Evolutionary conservation across 2,888 invertebrate genomes (phyloP), one percentile per base, ranked within the genome.

Genomic region (Terebella lapidaria): DNA sequence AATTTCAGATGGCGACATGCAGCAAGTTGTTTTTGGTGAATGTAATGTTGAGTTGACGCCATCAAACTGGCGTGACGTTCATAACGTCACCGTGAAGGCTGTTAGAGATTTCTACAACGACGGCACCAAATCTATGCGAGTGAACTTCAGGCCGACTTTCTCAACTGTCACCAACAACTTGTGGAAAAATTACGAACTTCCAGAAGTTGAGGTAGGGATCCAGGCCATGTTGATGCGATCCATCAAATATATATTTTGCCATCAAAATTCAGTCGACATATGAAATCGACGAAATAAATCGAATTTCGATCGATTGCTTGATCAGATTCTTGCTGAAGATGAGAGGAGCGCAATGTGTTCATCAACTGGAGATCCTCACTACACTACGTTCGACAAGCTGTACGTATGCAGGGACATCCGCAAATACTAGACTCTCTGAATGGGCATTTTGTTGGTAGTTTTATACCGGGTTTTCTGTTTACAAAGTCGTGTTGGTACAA

Each of bases 1-100:
- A n/a, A n/a, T n/a, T n/a, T n/a, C n/a, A 61, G 61, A 28, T 67
- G 71, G 62, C 53, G 46, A 59, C 64, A 71, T 58, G 53, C 65
- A 54, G 18, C 62, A 55, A 61, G 67, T 54, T 59, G 71, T 57
- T 59, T 66, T 62, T 53, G 63, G 55, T 63, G 71, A 54, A 65
- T 65, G 64, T 57, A 59, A 42, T 60, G 65, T 68, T 61, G 68
- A 54, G 27, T 52, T 67, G 27, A 66, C 61, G 5, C 59, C 67
- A 3, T 20, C 46, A 1, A 67, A 63, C 54, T 67, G 67, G 67
- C 28, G 42, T 4, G 28, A 67, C 35, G 54, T 56, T 10, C 65
- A 67, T 35, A 59, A 61, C 58, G 56, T 67, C 4, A 42, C 53
- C 52, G 67, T 67, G 1, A 67, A 62, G 53, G 67, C 67, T 10